Evolutionary conservation across 2,113 vertebrate genomes (phyloP).

Genomic region (Passer montanus): DNA sequence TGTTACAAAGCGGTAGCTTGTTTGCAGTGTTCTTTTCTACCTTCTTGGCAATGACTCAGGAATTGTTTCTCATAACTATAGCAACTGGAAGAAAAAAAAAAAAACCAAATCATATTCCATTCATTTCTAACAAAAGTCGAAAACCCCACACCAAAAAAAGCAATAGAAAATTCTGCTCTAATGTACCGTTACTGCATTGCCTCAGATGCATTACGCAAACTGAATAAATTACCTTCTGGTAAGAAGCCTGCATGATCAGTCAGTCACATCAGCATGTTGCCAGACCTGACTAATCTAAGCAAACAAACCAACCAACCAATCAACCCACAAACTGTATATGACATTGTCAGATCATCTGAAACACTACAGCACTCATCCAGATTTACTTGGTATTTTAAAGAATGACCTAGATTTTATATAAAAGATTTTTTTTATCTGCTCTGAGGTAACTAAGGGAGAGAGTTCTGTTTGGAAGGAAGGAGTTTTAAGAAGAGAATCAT

Average conservation of each 20-base stretch:
- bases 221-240: conserved; percentile 38
- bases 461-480: background rate
- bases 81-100: background rate
- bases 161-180: background rate
- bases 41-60: background rate
- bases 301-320: conserved; percentile 2
- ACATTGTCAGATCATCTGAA: conserved; percentile 13
- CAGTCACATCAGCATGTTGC: background rate
- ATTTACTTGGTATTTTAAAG: background rate
- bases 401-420: background rate
- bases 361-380: background rate
- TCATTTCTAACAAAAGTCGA: background rate
- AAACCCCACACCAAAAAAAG: background rate
- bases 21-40: background rate
- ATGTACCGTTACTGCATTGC: background rate
- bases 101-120: background rate
- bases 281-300: conserved; percentile 19
- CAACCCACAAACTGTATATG: background rate
- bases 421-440: background rate
- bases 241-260: conserved; percentile 2
- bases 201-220: background rate
- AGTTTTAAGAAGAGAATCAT: background rate
- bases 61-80: conserved; percentile 27
- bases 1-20: background rate
- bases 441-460: background rate